Conservation (phyloP, 2,797 vertebrate species). For the Pipistrellus kuhlii region DNA sequence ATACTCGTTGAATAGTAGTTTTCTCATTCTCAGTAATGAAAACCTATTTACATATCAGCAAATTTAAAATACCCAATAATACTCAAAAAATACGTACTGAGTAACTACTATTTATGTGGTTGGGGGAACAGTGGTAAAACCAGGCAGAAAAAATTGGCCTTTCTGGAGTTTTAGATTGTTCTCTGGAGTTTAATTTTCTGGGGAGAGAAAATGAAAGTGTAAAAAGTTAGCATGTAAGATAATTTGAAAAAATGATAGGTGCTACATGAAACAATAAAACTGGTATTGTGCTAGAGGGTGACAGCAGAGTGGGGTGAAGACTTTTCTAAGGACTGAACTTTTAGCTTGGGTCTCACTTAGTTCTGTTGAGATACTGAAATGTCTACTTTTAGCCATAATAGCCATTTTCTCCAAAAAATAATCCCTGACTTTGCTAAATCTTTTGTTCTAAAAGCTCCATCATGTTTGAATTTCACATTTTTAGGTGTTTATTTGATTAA, state of each 20-base stretch:
- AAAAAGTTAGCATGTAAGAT: not conserved
- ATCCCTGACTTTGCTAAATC: not conserved
- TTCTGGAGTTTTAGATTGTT: not conserved
- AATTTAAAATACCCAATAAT: not conserved
- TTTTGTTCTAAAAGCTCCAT: not conserved
- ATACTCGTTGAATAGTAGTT: not conserved
- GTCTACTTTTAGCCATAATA: not conserved
- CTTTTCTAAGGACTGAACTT: constrained; percentile 15
- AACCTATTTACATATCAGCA: constrained; percentile 1
- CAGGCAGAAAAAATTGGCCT: not conserved
- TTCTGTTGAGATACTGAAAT: not conserved
- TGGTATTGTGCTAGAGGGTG: not conserved
- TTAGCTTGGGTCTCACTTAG: not conserved
- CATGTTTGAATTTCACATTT: not conserved
- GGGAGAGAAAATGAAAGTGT: constrained; percentile 5
- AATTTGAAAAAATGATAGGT: not conserved
- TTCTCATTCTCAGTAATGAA: constrained; percentile 36
- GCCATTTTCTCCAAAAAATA: not conserved
- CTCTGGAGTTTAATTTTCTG: no score
- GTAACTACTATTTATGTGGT: not conserved
- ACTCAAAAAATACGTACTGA: not conserved
- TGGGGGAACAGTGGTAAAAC: not conserved
- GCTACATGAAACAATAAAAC: constrained; percentile 2
- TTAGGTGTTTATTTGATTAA: not conserved
- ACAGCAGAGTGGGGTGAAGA: not conserved